A percentile compares a stretch with the other conserved stretches of the same genome.
phyloP scores from a whole-genome alignment of 2,797 vertebrate genomes.

The Poeciliopsis gracilis region DNA sequence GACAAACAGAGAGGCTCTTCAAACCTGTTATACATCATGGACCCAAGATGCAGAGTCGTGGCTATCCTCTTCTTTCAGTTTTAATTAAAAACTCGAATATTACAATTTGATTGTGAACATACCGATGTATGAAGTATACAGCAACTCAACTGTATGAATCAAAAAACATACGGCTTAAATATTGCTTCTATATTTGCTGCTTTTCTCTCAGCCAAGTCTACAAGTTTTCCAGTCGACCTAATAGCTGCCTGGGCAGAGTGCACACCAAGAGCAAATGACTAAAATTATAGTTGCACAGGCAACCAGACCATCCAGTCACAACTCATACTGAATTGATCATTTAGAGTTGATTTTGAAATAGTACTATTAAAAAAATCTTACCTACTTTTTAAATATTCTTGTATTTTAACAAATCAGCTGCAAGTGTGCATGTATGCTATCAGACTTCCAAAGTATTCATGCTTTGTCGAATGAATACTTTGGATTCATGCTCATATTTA shows the following conservation, averaged over 20 bases:
- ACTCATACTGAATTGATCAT: neutral
- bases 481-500: no score
- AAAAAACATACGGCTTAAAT: neutral
- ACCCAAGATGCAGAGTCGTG: neutral
- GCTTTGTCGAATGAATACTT: no score
- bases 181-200: neutral
- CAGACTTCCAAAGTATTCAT: constrained; percentile 13
- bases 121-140: neutral
- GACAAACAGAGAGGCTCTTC: neutral
- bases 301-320: neutral
- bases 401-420: neutral
- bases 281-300: neutral
- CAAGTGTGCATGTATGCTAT: neutral
- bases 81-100: neutral
- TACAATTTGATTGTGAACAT: neutral
- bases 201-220: neutral
- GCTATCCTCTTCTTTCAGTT: neutral
- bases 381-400: neutral
- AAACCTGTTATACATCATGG: neutral
- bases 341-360: neutral
- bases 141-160: neutral
- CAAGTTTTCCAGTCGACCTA: neutral
- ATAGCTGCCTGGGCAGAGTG: neutral
- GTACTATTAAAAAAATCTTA: neutral
- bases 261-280: neutral